Base-by-base conservation (phyloP, 2,113 vertebrate genomes). In the Cyanoderma ruficeps region DNA sequence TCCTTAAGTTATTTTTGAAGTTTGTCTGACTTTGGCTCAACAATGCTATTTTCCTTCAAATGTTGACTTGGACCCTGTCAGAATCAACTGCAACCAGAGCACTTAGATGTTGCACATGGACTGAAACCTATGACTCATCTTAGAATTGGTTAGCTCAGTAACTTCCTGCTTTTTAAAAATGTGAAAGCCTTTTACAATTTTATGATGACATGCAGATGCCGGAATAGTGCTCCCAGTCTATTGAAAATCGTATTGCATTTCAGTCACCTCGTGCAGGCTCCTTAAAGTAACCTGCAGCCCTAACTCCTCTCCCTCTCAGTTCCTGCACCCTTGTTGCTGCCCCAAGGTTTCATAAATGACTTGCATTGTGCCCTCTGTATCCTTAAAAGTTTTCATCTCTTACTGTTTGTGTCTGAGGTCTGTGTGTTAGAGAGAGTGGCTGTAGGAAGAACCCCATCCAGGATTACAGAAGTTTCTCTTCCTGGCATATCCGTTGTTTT, bases 101-200 rank as follows among this genome's bases (percentile, higher is more conserved):
- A 59, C 8, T 70, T 44, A 61, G 25, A n/a, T 68, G 25, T 83
- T 0, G 0, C 22, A 31, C 1, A 0, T 57, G 13, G 53, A 47
- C 70, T 89, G 68, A 63, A 91, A 91, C 15, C 20, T 49, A 20
- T 52, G 4, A 2, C 15, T 91, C 7, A 35, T 56, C 39, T 68
- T 61, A 37, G 44, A 53, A 41, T 22, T 64, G 72, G 5, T 56
- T 76, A 69, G 7, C 24, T 84, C 0, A 5, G 27, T 74, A 22
- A 61, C 75, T 92, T 91, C 69, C 50, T 70, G 33, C 10, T n/a
- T 76, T 87, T 72, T 28, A 65, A 78, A 87, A 65, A 52, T n/a
- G 5, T 35, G 53, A 77, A 87, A 77, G 15, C 19, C 24, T 91
- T 93, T 87, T 71, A 25, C 19, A 64, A 6, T 87, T 93, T 96